These are phyloP conservation scores for Myoxocephalus aenaeus DNA, from an alignment of 2,797 vertebrate genomes.

Conservation along the genomic window DNA sequence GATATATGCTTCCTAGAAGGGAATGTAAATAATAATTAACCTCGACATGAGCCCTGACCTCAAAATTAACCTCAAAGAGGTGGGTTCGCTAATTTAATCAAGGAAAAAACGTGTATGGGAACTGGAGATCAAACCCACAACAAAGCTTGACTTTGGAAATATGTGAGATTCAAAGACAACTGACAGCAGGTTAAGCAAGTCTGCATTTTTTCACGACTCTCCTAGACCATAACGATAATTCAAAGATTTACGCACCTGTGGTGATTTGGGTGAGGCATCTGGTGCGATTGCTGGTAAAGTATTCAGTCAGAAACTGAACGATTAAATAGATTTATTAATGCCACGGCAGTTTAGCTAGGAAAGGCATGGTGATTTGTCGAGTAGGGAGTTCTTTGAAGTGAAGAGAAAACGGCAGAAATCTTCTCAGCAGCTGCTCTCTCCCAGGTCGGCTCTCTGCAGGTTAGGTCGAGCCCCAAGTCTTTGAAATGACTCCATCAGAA, in stretches of 20 bases:
- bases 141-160: slow-evolving; percentile 33
- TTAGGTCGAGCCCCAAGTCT: slow-evolving; percentile 69
- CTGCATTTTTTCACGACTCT: slow-evolving; percentile 11
- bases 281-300: slow-evolving; percentile 65
- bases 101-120: not conserved
- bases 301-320: slow-evolving; percentile 72
- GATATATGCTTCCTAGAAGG: slow-evolving; percentile 41
- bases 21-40: slow-evolving; percentile 58
- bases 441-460: slow-evolving; percentile 38
- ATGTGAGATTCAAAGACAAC: slow-evolving; percentile 26
- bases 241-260: slow-evolving; percentile 39
- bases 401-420: slow-evolving; percentile 71
- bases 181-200: slow-evolving; percentile 18
- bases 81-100: slow-evolving; percentile 21
- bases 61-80: slow-evolving; percentile 39
- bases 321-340: slow-evolving; percentile 80
- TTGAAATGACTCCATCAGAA: slow-evolving; percentile 76
- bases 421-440: slow-evolving; percentile 75
- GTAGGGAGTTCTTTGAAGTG: slow-evolving; percentile 73
- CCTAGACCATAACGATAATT: slow-evolving; percentile 29
- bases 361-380: slow-evolving; percentile 72
- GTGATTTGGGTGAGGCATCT: slow-evolving; percentile 58
- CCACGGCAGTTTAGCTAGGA: slow-evolving; percentile 61
- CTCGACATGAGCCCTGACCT: slow-evolving; percentile 52
- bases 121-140: slow-evolving; percentile 26